These are phyloP conservation scores for Phymanthus crucifer DNA, from an alignment of 92 coral and sea anemone genomes.

Conservation along the genomic window DNA sequence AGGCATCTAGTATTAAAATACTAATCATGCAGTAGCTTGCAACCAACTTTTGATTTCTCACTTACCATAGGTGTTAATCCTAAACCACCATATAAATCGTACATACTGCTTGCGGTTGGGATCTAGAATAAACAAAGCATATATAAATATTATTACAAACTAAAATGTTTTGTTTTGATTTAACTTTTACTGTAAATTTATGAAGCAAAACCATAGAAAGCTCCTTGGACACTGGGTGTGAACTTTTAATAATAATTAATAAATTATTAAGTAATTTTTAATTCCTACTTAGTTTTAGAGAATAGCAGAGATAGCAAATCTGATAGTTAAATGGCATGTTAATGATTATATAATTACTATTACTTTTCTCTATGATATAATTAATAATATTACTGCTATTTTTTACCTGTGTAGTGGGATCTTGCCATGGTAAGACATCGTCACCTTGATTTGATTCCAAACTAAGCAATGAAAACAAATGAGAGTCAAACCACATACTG, in stretches of 20 bases:
- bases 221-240: too few species aligned
- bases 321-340: too few species aligned
- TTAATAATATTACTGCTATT: too few species aligned
- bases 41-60: neutral
- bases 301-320: too few species aligned
- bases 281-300: too few species aligned
- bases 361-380: too few species aligned
- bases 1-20: neutral
- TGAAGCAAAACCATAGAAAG: too few species aligned
- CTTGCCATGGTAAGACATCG: slow-evolving; percentile 59
- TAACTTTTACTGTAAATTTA: neutral
- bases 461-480: slow-evolving; percentile 30
- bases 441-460: slow-evolving; percentile 82
- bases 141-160: neutral
- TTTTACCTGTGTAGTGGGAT: slow-evolving; percentile 34
- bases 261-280: neutral
- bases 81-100: slow-evolving; percentile 78
- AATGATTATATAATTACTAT: too few species aligned
- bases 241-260: too few species aligned
- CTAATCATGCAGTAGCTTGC: neutral
- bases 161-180: too few species aligned
- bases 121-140: slow-evolving; percentile 45
- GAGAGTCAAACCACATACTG: neutral
- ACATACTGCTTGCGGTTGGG: slow-evolving; percentile 74
- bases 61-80: slow-evolving; percentile 73